Evolutionary conservation across 1,140 invertebrate genomes (phyloP).

Genomic region (Cephus cinctus): DNA sequence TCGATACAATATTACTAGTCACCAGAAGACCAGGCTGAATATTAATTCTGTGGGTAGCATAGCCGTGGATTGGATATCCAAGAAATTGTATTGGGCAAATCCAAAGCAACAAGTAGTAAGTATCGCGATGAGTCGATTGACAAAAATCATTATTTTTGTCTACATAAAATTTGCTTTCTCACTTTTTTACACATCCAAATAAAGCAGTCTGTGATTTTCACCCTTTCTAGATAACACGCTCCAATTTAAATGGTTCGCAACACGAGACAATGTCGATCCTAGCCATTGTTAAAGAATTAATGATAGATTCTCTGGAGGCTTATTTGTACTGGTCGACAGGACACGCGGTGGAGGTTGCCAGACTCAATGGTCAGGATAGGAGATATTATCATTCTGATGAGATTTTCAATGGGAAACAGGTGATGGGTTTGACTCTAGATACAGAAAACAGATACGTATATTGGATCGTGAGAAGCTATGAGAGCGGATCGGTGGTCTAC

Average conservation of each 20-base stretch:
- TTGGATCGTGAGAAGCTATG: constrained; percentile 75
- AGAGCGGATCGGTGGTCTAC: constrained; percentile 70
- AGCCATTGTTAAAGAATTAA: constrained; percentile 75
- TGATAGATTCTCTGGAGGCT: constrained; percentile 78
- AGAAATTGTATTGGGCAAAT: constrained; percentile 88
- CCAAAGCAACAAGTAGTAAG: constrained; percentile 76
- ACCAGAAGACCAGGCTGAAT: constrained; percentile 60
- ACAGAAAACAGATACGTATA: constrained; percentile 71
- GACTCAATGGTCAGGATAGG: constrained; percentile 75
- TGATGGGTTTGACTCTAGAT: constrained; percentile 81
- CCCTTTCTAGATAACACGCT: constrained; percentile 62
- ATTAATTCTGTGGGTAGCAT: constrained; percentile 74
- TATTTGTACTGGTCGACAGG: constrained; percentile 87
- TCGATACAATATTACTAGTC: constrained; percentile 68
- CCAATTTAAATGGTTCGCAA: constrained; percentile 66
- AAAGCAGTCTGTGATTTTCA: constrained; percentile 3
- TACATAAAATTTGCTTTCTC: too few relatives aligned
- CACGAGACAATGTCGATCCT: constrained; percentile 76
- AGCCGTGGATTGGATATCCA: constrained; percentile 86
- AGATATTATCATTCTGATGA: constrained; percentile 71
- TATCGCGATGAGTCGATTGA: constrained; percentile 15
- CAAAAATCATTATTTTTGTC: too few relatives aligned
- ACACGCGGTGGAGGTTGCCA: constrained; percentile 74
- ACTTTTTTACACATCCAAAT: too few relatives aligned
- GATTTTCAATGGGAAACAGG: constrained; percentile 78